Base-by-base conservation (phyloP, 2,888 invertebrate genomes). In the Drosophila maculinotata region DNA sequence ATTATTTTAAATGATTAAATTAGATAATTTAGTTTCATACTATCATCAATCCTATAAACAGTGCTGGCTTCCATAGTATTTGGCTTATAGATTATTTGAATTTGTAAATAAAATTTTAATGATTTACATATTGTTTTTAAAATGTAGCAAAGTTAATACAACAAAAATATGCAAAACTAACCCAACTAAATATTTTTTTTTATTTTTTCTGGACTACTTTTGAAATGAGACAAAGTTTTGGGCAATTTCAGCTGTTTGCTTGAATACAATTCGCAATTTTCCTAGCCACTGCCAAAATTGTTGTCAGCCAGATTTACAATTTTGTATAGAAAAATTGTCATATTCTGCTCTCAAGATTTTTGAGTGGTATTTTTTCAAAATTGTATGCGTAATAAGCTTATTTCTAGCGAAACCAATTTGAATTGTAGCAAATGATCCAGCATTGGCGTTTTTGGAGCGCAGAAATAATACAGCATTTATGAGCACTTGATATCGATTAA, bases 281-380 rank as follows among this genome's bases (percentile, higher is more conserved):
- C 20, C 42, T 35, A 42, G 17, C 9, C 62, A 58, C n/a, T 71
- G 71, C 71, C 71, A 72, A 72, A 73, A 62, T 25, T 47, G 53
- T 45, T 47, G 54, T 38, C 58, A 26, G 49, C 38, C 54, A 14
- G 9, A 53, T 41, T 63, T 41, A 44, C 25, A 31, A 36, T 53
- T 30, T 42, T 20, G 28, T 36, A 15, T 47, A 53, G 26, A 45
- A 35, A 44, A 36, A 36, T 44, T 23, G 52, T n/a, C 30, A 41
- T 8, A 28, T 26, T 48, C 23, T 26, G 9, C 4, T 2, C 0
- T 15, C 14, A 17, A n/a, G n/a, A 17, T 36, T 26, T 47, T 44
- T 67, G 49, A 72, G 60, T 69, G 62, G 60, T 51, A 65, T 68
- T 63, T 60, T 44, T 58, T 52, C 65, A 54, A 60, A 76, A 59